Base-by-base conservation (phyloP, 2,888 invertebrate genomes). In the Plagiodera versicolora region DNA sequence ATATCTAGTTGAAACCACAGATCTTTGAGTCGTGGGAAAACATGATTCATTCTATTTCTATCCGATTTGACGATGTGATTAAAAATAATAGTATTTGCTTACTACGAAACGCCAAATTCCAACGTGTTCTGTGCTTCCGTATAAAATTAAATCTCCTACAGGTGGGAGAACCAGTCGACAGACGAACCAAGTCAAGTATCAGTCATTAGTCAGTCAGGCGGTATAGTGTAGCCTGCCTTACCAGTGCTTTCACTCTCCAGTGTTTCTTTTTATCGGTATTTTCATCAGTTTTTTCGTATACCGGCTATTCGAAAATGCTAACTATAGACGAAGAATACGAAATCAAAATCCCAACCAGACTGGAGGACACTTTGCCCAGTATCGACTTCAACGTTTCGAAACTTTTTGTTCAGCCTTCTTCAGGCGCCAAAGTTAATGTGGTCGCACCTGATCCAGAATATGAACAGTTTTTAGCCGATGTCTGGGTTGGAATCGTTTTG, bases 401-500 rank as follows among this genome's bases (percentile, higher is more conserved):
- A 45, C 58, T 69, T 50, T 53, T 65, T 10, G 60, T 68, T 16
- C 56, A 63, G 48, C 59, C 64, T 10, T 58, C 66, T 1, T 52
- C 60, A 32, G 54, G 56, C 17, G 56, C 56, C 1, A 67, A 66
- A 55, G 61, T 67, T 4, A 65, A 56, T 1, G 50, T 61, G 11
- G 57, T 65, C 18, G 83, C 83, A 66, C 79, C 78, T n/a, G 83
- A 83, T 67, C 80, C 78, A 5, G 83, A 83, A 64, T 84, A 85
- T 69, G 83, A 85, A 58, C 82, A 84, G 63, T 83, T 85, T 63
- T 79, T 86, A 60, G 84, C 85, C 56, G 87, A 87, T 71, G 83
- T 87, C 56, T 87, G 86, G 86, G 84, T 87, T 51, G 86, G 86
- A 6, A 83, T 86, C 45, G 85, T 86, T 16, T 75, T 87, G 14